A percentile compares a stretch with the other conserved stretches of the same genome.
phyloP scores from a whole-genome alignment of 1,140 invertebrate species.

The Magallana ariakensis region DNA sequence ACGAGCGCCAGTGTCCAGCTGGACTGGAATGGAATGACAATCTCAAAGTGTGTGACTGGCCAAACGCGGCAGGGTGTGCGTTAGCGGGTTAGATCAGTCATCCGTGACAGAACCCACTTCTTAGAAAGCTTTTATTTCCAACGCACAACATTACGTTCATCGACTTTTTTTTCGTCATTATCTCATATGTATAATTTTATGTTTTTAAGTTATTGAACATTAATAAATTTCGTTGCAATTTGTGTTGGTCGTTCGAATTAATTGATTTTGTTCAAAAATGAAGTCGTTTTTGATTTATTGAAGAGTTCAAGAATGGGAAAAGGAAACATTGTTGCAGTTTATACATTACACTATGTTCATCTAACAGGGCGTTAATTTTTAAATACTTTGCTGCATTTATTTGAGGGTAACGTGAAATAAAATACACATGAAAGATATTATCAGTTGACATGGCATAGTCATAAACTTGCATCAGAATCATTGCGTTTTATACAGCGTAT shows the following conservation, averaged over 20 bases:
- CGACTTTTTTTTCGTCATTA: background rate
- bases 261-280: background rate
- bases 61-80: constrained; percentile 3
- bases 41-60: constrained; percentile 59
- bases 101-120: background rate
- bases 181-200: background rate
- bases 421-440: too few species aligned
- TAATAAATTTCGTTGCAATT: constrained; percentile 10
- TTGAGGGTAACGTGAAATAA: too few species aligned
- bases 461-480: too few species aligned
- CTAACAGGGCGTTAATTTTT: too few species aligned
- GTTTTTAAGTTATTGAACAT: background rate
- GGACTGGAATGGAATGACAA: constrained; percentile 64
- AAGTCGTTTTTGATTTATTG: background rate
- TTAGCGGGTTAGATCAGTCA: background rate
- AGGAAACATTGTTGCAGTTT: too few species aligned
- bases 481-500: too few species aligned
- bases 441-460: too few species aligned
- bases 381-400: too few species aligned
- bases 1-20: constrained; percentile 60
- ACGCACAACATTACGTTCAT: background rate
- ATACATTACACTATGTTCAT: too few species aligned
- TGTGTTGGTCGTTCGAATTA: background rate
- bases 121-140: background rate
- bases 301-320: too few species aligned